Evolutionary conservation across 1,140 invertebrate species (phyloP), one percentile per base, ranked within the genome.

Genomic region (Drosophila truncata): DNA sequence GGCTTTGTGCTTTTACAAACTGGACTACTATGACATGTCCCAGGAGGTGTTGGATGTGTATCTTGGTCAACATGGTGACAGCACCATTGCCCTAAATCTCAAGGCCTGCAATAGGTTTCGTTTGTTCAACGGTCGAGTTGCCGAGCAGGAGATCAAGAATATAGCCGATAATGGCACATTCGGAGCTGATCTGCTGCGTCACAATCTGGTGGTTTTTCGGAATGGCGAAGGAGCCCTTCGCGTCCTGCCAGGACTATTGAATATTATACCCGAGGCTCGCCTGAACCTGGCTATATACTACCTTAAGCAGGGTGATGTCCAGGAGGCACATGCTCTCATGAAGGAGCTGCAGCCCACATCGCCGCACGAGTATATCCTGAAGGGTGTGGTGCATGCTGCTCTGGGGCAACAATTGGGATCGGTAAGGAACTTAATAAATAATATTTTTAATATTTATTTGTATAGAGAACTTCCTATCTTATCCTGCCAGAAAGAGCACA

Each of bases 221-320:
- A 96, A 96, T 74, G 99, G 99, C 0, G 98, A 99, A 93, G 98
- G 98, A 13, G 98, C 99, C 6, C 93, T 99, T 33, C 94, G 98
- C 95, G 95, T 98, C 16, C 94, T 99, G 42, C 98, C 99, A 1
- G 95, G 96, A 31, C 93, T 99, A 18, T 96, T 99, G 4, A 98
- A 99, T 93, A 96, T 99, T 1, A 97, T 99, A 62, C 98, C 98
- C 11, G 99, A 99, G 94, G 99, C 99, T 7, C 95, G 98, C 60
- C 94, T 99, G 0, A 99, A 99, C 94, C 94, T 99, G 41, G 98
- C 99, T 4, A 98, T 99, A 52, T 98, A 99, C 93, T 96, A 99
- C 92, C 94, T 99, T 14, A 97, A 97, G 85, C 97, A 98, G 83
- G 96, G 98, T 91, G 97, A 99, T 82, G 95, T 98, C 3, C 94